These are phyloP conservation scores for Synanthedon tipuliformis DNA, from an alignment of 2,888 invertebrate species.

Conservation along the genomic window DNA sequence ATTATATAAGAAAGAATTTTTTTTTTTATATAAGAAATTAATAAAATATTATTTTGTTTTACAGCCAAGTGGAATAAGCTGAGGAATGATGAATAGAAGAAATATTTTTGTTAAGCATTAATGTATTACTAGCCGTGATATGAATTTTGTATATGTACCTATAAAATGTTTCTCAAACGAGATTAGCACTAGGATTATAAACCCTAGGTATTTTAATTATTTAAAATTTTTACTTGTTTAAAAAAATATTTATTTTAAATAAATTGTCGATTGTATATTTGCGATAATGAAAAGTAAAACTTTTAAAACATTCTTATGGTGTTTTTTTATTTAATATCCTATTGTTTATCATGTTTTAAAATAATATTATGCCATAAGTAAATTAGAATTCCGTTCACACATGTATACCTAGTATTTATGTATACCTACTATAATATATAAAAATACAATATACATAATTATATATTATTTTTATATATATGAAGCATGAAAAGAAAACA, in stretches of 20 bases:
- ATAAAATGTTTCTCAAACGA: neutral
- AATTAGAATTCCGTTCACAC: too few relatives aligned
- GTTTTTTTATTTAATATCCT: neutral
- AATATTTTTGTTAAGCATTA: slow-evolving; percentile 48
- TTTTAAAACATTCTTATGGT: neutral
- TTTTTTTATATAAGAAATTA: too few relatives aligned
- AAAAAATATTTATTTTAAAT: neutral
- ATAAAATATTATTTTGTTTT: slow-evolving; percentile 17
- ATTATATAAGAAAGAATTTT: too few relatives aligned
- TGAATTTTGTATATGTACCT: slow-evolving; percentile 6
- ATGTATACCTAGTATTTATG: too few relatives aligned
- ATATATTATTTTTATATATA: too few relatives aligned
- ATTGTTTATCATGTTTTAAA: too few relatives aligned
- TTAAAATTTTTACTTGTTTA: too few relatives aligned
- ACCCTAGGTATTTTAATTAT: too few relatives aligned
- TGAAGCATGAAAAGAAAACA: too few relatives aligned
- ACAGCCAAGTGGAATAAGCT: slow-evolving; percentile 51
- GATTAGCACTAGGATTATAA: neutral
- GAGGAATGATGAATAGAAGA: slow-evolving; percentile 10
- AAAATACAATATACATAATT: too few relatives aligned
- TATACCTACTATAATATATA: too few relatives aligned
- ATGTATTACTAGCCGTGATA: slow-evolving; percentile 19
- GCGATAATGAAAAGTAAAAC: neutral
- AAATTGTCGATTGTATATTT: neutral
- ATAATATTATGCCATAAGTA: too few relatives aligned